Evolutionary conservation across 2,888 invertebrate species (phyloP).

Genomic region (Nephrotoma guestfalica): DNA sequence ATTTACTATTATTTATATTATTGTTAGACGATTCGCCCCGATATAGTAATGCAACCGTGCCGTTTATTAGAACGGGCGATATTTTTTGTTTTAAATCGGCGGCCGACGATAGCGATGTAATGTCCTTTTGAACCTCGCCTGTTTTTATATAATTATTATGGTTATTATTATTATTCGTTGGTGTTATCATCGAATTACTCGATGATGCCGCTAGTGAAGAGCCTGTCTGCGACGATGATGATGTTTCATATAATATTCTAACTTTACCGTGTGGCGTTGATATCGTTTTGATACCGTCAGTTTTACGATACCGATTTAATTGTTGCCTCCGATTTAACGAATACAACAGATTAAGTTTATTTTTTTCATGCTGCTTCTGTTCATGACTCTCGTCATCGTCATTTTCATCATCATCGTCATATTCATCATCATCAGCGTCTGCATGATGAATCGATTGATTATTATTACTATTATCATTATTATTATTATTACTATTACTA

Average conservation of each 20-base stretch:
- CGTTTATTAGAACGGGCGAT: constrained; percentile 35
- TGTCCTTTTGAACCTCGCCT: constrained; percentile 22
- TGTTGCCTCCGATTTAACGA: constrained; percentile 12
- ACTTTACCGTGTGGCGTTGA: constrained; percentile 34
- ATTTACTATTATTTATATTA: constrained; percentile 23
- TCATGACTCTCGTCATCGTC: constrained; percentile 15
- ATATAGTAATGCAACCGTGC: constrained; percentile 35
- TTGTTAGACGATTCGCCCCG: constrained; percentile 26
- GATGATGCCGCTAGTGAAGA: not conserved
- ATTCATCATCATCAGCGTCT: constrained; percentile 17
- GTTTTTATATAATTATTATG: constrained; percentile 16
- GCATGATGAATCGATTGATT: constrained; percentile 16
- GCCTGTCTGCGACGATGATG: not conserved
- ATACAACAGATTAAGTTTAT: constrained; percentile 1
- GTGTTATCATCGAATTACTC: constrained; percentile 15
- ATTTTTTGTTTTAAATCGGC: constrained; percentile 30
- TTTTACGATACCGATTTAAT: constrained; percentile 27
- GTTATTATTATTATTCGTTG: constrained; percentile 17
- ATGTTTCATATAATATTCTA: constrained; percentile 32
- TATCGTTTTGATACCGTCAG: constrained; percentile 34
- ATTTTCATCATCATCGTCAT: constrained; percentile 16
- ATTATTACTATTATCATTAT: constrained; percentile 22
- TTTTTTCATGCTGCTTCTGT: constrained; percentile 17
- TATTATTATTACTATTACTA: constrained; percentile 16
- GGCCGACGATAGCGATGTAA: constrained; percentile 20